These are phyloP conservation scores for Trachelus stipa DNA, from an alignment of 2,888 invertebrate genomes.

Conservation along the genomic window DNA sequence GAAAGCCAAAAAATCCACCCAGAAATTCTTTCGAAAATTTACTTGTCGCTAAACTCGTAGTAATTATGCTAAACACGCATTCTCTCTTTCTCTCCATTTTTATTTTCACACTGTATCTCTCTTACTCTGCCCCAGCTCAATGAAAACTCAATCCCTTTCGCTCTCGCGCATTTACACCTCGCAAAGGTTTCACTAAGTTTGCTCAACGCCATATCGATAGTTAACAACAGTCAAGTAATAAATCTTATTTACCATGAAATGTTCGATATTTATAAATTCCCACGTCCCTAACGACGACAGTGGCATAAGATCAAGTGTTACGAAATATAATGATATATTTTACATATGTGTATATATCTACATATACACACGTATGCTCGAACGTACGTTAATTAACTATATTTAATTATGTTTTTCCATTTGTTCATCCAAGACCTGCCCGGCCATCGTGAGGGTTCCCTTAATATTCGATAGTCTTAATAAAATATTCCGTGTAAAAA, in stretches of 20 bases:
- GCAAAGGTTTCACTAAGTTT: slow-evolving; percentile 2
- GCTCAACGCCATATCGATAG: neutral
- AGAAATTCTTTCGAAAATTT: slow-evolving; percentile 22
- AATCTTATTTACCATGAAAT: slow-evolving; percentile 32
- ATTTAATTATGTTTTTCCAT: slow-evolving; percentile 7
- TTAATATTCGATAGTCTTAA: slow-evolving; percentile 33
- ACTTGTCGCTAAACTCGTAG: neutral
- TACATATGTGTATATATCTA: neutral
- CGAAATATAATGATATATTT: slow-evolving; percentile 3
- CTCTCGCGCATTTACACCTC: slow-evolving; percentile 19
- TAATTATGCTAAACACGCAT: neutral
- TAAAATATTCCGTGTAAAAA: slow-evolving; percentile 65
- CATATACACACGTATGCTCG: neutral
- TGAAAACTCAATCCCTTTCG: slow-evolving; percentile 11
- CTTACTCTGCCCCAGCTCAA: neutral
- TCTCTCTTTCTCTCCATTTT: neutral
- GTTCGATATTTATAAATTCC: slow-evolving; percentile 26
- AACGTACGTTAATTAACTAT: neutral
- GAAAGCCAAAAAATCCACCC: slow-evolving; percentile 31
- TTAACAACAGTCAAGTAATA: slow-evolving; percentile 25
- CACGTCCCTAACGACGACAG: neutral
- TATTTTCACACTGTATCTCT: neutral
- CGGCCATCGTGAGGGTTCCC: neutral
- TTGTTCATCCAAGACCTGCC: neutral
- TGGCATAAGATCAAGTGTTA: neutral